Base-by-base conservation (phyloP, 1,140 invertebrate genomes). In the Sminthurinus signatus region DNA sequence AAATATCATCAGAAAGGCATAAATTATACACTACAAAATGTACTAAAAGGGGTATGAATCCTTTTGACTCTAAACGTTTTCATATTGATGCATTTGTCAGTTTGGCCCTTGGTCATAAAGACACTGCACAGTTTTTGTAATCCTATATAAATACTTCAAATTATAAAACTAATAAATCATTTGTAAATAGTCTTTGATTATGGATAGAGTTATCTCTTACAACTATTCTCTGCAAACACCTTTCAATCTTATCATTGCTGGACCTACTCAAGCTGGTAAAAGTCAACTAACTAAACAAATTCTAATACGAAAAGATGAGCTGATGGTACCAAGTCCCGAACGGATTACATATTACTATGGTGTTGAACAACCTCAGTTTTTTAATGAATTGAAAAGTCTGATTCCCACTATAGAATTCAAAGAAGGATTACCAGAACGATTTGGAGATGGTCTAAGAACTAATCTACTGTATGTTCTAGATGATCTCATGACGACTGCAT, bases 61-160 rank as follows among this genome's bases (percentile, higher is more conserved):
- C 31, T 14, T n/a, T 63, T 31, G 61, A 63, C 27, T 29, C 28
- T 3, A 63, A 63, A 32, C 3, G 61, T 4, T 63, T 56, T 46
- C n/a, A 29, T 36, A 25, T 56, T 25, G 42, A 63, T 48, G 8
- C 15, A 8, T 3, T 14, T 25, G 10, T 23, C 15, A 28, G 25
- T 28, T 10, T 52, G 8, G 3, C 50, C 14, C 19, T 23, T 28
- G 50, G 50, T 25, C 50, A 52, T 52, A 19, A 8, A 25, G 25
- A 31, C 12, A 29, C 19, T 25, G 50, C 10, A 21, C 14, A 8
- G 23, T 54, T 8, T 19, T 8, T 12, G 51, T 54, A 27, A 54
- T 8, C 28, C 12, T 54, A 4, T 28, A 31, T 28, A 28, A 17
- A 54, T 54, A 23, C 29, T 23, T 17, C 4, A 5, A 54, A 12